Conservation (phyloP, 2,888 invertebrate genomes). For the Rhorus exstirpatorius region DNA sequence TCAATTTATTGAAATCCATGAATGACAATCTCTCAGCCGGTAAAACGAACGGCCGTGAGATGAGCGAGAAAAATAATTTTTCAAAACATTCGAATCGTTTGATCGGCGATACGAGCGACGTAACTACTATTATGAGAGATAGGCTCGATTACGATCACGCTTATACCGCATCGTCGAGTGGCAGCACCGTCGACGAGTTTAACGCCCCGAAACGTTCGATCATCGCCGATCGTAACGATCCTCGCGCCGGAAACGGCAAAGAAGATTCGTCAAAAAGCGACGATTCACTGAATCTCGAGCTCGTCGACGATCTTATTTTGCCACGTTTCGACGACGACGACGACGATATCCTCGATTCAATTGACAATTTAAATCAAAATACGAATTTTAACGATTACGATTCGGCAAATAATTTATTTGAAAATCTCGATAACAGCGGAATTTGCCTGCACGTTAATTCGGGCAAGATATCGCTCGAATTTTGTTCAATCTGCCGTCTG, state of each 20-base stretch:
- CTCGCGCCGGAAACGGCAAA: background rate
- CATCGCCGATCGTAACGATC: background rate
- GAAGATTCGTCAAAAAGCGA: background rate
- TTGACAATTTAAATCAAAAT: too few species aligned
- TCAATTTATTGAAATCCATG: slow-evolving; percentile 86
- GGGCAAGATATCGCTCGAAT: slow-evolving; percentile 88
- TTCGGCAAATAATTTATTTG: slow-evolving; percentile 67
- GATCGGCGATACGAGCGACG: too few species aligned
- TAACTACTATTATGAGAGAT: background rate
- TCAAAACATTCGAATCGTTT: background rate
- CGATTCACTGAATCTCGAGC: slow-evolving; percentile 27
- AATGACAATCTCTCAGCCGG: slow-evolving; percentile 75
- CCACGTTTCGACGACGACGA: slow-evolving; percentile 65
- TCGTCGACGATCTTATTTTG: slow-evolving; percentile 37
- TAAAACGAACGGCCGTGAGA: slow-evolving; percentile 19
- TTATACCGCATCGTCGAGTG: slow-evolving; percentile 49
- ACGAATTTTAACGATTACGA: background rate
- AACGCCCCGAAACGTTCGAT: background rate
- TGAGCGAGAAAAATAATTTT: background rate
- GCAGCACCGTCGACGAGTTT: slow-evolving; percentile 8
- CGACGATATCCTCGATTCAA: slow-evolving; percentile 48
- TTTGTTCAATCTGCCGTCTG: slow-evolving; percentile 87
- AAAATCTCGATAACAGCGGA: slow-evolving; percentile 85
- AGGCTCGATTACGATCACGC: slow-evolving; percentile 51
- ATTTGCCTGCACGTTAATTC: slow-evolving; percentile 88